phyloP scores from a whole-genome alignment of 2,113 vertebrate genomes.

The Corvus cornix region DNA sequence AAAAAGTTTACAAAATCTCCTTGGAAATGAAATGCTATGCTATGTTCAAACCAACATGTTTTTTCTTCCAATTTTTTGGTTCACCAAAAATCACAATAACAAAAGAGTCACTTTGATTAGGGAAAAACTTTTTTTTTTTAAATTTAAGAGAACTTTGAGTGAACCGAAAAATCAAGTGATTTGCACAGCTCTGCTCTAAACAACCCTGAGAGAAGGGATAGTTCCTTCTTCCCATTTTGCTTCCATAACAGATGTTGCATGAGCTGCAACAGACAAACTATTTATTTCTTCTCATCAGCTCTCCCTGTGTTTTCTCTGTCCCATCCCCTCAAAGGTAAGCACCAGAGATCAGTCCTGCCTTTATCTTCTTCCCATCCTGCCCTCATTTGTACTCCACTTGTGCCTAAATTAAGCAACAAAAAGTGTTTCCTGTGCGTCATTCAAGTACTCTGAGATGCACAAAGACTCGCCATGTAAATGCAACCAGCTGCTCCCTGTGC shows the following conservation, averaged over 20 bases:
- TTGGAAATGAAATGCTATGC: neutral
- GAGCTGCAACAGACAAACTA: neutral
- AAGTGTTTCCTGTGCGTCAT: slow-evolving; percentile 14
- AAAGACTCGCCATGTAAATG: neutral
- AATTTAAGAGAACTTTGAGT: slow-evolving; percentile 27
- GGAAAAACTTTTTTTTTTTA: neutral
- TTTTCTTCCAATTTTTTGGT: slow-evolving; percentile 5
- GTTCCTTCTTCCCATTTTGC: neutral
- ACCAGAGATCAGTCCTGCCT: neutral
- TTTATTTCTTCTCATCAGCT: neutral
- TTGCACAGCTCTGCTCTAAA: slow-evolving; percentile 27
- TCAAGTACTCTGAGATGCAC: neutral
- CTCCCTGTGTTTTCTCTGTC: neutral
- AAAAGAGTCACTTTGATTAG: neutral
- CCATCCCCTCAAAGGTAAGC: neutral
- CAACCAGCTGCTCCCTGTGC: slow-evolving; percentile 22
- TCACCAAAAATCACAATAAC: slow-evolving; percentile 37
- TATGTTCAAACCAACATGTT: neutral
- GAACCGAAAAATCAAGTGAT: slow-evolving; percentile 44
- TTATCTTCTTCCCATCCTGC: neutral
- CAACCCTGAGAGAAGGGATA: slow-evolving; percentile 4
- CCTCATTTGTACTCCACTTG: neutral
- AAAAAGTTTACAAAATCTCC: neutral
- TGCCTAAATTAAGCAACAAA: neutral
- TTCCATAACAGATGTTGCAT: slow-evolving; percentile 33